Evolutionary conservation across 2,888 invertebrate species (phyloP).

Genomic region (Thereva nobilitata): DNA sequence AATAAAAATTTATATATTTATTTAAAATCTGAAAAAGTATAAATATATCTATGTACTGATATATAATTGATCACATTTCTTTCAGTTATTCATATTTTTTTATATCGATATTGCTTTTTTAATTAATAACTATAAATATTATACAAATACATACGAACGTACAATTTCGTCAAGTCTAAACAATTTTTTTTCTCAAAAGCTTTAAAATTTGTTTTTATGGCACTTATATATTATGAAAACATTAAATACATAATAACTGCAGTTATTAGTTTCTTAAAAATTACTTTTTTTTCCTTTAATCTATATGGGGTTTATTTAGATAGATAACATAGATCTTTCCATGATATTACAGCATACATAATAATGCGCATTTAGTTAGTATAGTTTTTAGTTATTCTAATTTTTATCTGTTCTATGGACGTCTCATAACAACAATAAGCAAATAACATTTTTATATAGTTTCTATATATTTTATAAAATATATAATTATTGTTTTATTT

Average conservation of each 20-base stretch:
- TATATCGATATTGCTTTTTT: slow-evolving; percentile 8
- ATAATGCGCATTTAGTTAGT: not conserved
- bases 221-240: slow-evolving; percentile 34
- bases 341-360: not conserved
- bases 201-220: slow-evolving; percentile 41
- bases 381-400: not conserved
- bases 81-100: slow-evolving; percentile 21
- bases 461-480: too few relatives aligned
- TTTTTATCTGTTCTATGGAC: too few relatives aligned
- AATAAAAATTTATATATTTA: not conserved
- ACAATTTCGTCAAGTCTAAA: slow-evolving; percentile 22
- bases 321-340: not conserved
- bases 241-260: slow-evolving; percentile 35
- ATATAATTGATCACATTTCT: slow-evolving; percentile 30
- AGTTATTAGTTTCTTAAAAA: slow-evolving; percentile 27
- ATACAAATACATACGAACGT: slow-evolving; percentile 18
- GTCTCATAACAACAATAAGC: too few relatives aligned
- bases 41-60: slow-evolving; percentile 13
- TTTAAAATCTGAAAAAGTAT: slow-evolving; percentile 8
- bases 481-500: too few relatives aligned
- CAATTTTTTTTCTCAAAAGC: slow-evolving; percentile 36
- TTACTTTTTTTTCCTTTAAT: not conserved
- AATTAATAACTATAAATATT: slow-evolving; percentile 23
- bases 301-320: slow-evolving; percentile 4
- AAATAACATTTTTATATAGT: too few relatives aligned